Evolutionary conservation across 2,888 invertebrate genomes (phyloP).

Genomic region (Drosophila differens): DNA sequence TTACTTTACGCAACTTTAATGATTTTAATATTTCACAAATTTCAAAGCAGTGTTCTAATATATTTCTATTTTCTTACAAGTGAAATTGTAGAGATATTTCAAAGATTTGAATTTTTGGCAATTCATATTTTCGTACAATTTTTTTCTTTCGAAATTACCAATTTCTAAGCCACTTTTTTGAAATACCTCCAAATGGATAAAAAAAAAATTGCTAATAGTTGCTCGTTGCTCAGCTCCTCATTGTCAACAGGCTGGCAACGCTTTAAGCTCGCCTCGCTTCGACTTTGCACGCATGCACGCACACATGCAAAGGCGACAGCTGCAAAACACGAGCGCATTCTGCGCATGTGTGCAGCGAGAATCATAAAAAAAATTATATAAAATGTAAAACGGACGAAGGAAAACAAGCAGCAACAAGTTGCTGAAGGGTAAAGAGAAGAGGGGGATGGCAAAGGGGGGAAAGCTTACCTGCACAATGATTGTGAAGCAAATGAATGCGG

Average conservation of each 20-base stretch:
- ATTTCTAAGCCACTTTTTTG: not conserved
- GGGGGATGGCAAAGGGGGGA: constrained; percentile 12
- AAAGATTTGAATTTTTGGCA: not conserved
- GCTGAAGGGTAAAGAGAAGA: constrained; percentile 17
- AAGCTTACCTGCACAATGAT: constrained; percentile 84
- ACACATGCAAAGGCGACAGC: constrained; percentile 7
- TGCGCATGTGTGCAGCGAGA: constrained; percentile 48
- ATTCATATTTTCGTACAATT: not conserved
- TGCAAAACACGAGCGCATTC: constrained; percentile 10
- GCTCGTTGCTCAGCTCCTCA: not conserved
- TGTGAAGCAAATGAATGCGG: constrained; percentile 84
- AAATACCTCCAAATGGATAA: not conserved
- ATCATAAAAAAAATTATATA: constrained; percentile 25
- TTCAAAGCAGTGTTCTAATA: not conserved
- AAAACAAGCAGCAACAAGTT: constrained; percentile 52
- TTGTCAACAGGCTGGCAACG: constrained; percentile 48
- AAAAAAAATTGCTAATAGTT: constrained; percentile 18
- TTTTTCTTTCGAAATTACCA: not conserved
- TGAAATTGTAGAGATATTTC: not conserved
- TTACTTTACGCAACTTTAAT: not conserved
- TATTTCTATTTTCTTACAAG: not conserved
- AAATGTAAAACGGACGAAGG: constrained; percentile 12
- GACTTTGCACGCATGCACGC: not conserved
- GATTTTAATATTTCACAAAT: not conserved
- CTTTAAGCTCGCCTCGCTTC: constrained; percentile 30